These are phyloP conservation scores for Laothoe populi DNA, from an alignment of 2,888 invertebrate genomes.

Conservation along the genomic window DNA sequence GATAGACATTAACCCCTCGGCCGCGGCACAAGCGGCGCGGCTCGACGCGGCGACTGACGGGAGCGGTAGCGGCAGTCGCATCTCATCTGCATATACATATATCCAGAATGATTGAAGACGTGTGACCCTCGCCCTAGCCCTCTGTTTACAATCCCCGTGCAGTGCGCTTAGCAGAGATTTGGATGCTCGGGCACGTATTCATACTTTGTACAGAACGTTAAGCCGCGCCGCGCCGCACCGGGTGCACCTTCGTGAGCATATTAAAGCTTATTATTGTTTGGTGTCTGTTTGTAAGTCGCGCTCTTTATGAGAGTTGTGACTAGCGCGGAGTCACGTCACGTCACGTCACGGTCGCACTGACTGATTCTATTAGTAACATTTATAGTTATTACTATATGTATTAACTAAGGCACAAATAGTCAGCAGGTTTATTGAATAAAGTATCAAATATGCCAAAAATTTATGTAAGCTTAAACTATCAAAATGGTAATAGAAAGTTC, in stretches of 20 bases:
- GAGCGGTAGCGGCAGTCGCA: neutral
- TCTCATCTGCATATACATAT: constrained; percentile 12
- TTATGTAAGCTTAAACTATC: no score
- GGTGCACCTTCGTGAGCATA: neutral
- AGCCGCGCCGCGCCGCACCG: no score
- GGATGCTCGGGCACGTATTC: constrained; percentile 4
- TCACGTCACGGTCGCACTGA: no score
- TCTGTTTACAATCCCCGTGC: neutral
- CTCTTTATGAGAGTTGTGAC: neutral
- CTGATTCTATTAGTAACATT: no score
- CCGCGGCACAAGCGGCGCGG: neutral
- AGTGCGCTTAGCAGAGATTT: constrained; percentile 1
- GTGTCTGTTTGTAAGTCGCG: neutral
- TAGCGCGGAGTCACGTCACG: neutral
- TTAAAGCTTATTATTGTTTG: neutral
- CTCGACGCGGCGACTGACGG: neutral
- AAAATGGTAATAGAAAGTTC: no score
- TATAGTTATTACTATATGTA: no score
- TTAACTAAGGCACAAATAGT: no score
- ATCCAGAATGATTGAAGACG: neutral
- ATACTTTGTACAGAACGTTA: constrained; percentile 2
- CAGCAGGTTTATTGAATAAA: no score
- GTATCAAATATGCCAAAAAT: no score
- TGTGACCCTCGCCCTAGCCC: constrained; percentile 13
- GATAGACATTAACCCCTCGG: neutral